Evolutionary conservation across 2,888 invertebrate species (phyloP).

Genomic region (Yponomeuta malinellus): DNA sequence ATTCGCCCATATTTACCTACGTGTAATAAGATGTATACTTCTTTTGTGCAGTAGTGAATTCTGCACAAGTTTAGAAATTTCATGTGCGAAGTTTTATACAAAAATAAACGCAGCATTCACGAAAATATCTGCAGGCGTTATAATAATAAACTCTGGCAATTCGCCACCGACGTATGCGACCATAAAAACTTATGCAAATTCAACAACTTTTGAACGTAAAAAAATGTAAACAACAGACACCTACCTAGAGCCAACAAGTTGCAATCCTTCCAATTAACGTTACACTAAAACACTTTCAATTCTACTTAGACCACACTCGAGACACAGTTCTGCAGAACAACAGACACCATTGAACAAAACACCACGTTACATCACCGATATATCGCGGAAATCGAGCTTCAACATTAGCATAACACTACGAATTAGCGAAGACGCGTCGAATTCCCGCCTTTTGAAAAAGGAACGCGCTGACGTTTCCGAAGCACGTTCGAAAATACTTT

Average conservation of each 20-base stretch:
- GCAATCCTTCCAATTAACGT: constrained; percentile 33
- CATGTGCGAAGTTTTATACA: constrained; percentile 19
- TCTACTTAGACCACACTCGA: constrained; percentile 45
- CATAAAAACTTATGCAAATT: not conserved
- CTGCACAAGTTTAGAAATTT: too few relatives aligned
- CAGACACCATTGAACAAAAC: constrained; percentile 36
- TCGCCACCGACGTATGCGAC: constrained; percentile 41
- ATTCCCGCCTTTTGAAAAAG: not conserved
- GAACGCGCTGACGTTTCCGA: not conserved
- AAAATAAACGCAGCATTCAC: constrained; percentile 49
- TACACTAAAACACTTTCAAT: constrained; percentile 53
- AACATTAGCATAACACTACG: constrained; percentile 10
- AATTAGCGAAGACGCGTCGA: constrained; percentile 5
- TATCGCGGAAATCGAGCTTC: constrained; percentile 45
- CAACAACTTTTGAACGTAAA: constrained; percentile 23
- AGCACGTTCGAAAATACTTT: not conserved
- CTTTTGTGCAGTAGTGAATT: too few relatives aligned
- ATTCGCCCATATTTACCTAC: not conserved
- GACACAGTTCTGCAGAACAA: constrained; percentile 38
- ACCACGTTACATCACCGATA: constrained; percentile 55
- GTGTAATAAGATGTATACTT: not conserved
- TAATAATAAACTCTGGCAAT: constrained; percentile 65
- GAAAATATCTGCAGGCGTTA: constrained; percentile 48
- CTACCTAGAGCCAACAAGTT: constrained; percentile 32
- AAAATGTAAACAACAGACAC: constrained; percentile 31